These are phyloP conservation scores for Crotalus helleri DNA, from an alignment of 2,113 vertebrate genomes.

Conservation along the genomic window DNA sequence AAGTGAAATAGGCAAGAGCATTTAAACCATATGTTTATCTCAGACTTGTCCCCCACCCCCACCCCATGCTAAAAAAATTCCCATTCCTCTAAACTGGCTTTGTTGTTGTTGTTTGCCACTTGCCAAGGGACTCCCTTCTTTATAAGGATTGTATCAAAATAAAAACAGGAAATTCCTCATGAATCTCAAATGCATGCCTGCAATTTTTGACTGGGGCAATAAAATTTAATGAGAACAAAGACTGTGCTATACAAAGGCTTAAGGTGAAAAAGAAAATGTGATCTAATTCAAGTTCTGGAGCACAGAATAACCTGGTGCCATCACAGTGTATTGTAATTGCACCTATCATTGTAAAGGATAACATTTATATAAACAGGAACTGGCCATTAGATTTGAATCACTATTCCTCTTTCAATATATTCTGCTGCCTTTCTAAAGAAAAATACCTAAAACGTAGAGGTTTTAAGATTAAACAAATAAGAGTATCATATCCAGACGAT, in stretches of 20 bases:
- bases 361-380: not conserved
- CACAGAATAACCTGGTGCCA: constrained; percentile 53
- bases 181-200: constrained; percentile 58
- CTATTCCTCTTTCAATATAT: too few species aligned
- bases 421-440: not conserved
- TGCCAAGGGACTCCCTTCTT: constrained; percentile 69
- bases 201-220: constrained; percentile 64
- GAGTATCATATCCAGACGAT: not conserved
- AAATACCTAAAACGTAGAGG: not conserved
- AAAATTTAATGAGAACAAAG: constrained; percentile 71
- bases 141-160: constrained; percentile 57
- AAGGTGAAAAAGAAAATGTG: constrained; percentile 54
- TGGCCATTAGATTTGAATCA: not conserved
- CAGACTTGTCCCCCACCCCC: constrained; percentile 45
- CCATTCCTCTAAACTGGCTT: constrained; percentile 75
- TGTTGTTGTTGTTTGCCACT: constrained; percentile 61
- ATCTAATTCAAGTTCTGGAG: constrained; percentile 62
- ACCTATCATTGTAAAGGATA: not conserved
- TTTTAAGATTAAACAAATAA: not conserved
- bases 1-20: constrained; percentile 80
- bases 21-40: constrained; percentile 88
- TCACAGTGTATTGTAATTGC: constrained; percentile 57
- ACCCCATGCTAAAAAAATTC: constrained; percentile 57
- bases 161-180: constrained; percentile 66
- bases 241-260: constrained; percentile 60